Evolutionary conservation across 1,140 invertebrate genomes (phyloP).

Genomic region (Cyphomyrmex costatus): DNA sequence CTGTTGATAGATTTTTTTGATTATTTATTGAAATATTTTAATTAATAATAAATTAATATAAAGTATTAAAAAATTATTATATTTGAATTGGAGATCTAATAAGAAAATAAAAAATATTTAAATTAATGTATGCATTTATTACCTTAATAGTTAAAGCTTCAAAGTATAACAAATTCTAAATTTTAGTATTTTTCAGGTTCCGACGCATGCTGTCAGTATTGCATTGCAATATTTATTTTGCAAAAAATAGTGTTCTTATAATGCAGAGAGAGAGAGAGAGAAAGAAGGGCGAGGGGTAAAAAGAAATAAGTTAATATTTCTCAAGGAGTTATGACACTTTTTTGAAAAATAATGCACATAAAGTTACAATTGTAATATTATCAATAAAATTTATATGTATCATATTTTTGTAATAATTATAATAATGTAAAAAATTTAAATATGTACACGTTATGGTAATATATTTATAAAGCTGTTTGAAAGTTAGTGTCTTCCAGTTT

Average conservation of each 20-base stretch:
- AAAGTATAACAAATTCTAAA: no score
- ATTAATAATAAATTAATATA: neutral
- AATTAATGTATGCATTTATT: no score
- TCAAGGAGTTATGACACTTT: neutral
- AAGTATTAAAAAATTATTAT: neutral
- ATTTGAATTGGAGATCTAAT: no score
- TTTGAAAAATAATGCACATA: neutral
- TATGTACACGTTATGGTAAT: no score
- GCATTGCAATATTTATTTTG: neutral
- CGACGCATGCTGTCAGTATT: no score
- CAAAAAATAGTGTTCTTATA: conserved; percentile 15
- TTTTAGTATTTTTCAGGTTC: no score
- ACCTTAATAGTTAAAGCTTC: no score
- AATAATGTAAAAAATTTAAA: no score
- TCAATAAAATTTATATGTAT: neutral
- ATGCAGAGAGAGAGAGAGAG: neutral
- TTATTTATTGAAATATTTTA: neutral
- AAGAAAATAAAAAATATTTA: no score
- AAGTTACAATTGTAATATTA: neutral
- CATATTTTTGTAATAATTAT: neutral
- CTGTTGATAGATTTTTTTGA: neutral
- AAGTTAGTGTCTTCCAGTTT: neutral
- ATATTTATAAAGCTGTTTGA: neutral
- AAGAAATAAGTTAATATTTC: conserved; percentile 9
- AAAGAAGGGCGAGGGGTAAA: no score